A percentile compares a stretch with the other conserved stretches of the same genome.
phyloP scores from a whole-genome alignment of 2,888 invertebrate species.

The Agriopis aurantiaria region DNA sequence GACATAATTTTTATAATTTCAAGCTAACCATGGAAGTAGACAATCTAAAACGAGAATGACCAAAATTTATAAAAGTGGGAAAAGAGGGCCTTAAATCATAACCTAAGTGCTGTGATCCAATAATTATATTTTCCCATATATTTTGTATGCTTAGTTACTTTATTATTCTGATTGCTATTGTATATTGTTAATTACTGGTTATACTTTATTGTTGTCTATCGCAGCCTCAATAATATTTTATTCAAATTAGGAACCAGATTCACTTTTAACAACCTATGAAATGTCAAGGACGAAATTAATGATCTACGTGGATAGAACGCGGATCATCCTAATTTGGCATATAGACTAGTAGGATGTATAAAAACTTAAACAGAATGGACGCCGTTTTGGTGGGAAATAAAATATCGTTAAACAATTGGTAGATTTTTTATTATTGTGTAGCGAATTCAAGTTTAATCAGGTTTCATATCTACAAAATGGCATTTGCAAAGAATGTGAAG shows the following conservation, averaged over 20 bases:
- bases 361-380: background rate
- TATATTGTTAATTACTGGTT: conserved; percentile 7
- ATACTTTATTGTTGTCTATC: conserved; percentile 10
- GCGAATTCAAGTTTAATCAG: too few relatives aligned
- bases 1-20: too few relatives aligned
- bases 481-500: background rate
- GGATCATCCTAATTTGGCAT: conserved; percentile 34
- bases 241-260: conserved; percentile 39
- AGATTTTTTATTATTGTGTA: too few relatives aligned
- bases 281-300: conserved; percentile 46
- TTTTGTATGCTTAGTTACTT: background rate
- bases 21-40: too few relatives aligned
- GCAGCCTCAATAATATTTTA: conserved; percentile 27
- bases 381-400: too few relatives aligned
- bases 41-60: too few relatives aligned
- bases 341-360: conserved; percentile 11
- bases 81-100: too few relatives aligned
- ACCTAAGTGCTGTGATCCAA: too few relatives aligned
- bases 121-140: background rate
- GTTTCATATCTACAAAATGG: too few relatives aligned
- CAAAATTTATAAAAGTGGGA: too few relatives aligned
- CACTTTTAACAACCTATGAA: conserved; percentile 31
- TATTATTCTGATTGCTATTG: background rate
- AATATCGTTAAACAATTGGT: too few relatives aligned
- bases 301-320: conserved; percentile 15